A percentile compares a stretch with the other conserved stretches of the same genome.
phyloP scores from a whole-genome alignment of 2,113 vertebrate genomes.

The Atrichornis clamosus region DNA sequence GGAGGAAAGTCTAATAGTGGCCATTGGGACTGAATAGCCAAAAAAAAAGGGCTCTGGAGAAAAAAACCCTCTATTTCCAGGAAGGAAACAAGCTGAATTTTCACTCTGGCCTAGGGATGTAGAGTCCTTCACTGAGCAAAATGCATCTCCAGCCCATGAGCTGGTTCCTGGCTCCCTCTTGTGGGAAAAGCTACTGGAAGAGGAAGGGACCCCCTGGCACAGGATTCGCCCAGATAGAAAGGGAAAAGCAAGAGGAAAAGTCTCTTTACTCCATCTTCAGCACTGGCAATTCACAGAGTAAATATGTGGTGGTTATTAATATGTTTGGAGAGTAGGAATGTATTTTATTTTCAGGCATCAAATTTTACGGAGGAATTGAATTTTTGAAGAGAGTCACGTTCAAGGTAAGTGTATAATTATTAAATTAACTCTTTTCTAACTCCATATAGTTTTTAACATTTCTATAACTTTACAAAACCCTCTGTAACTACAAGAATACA shows the following conservation, averaged over 20 bases:
- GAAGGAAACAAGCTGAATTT: background rate
- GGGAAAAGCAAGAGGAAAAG: background rate
- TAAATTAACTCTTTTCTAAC: background rate
- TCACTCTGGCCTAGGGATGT: background rate
- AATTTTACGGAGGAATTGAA: background rate
- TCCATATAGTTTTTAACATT: background rate
- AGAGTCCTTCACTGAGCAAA: background rate
- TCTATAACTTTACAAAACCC: background rate
- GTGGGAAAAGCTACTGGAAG: background rate
- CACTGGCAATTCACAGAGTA: background rate
- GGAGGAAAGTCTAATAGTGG: background rate
- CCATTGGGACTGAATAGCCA: background rate
- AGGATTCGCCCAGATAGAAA: background rate
- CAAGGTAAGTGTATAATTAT: accelerated
- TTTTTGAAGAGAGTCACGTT: background rate
- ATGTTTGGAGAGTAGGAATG: background rate
- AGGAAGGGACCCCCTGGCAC: background rate
- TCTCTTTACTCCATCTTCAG: background rate
- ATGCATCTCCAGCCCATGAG: background rate
- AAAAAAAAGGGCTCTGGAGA: accelerated
- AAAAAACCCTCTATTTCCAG: background rate
- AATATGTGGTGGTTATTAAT: accelerated
- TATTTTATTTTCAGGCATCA: background rate
- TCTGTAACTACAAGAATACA: accelerated
- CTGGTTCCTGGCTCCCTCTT: constrained; percentile 32